phyloP scores from a whole-genome alignment of 2,113 vertebrate genomes.

The Phoxinus phoxinus region DNA sequence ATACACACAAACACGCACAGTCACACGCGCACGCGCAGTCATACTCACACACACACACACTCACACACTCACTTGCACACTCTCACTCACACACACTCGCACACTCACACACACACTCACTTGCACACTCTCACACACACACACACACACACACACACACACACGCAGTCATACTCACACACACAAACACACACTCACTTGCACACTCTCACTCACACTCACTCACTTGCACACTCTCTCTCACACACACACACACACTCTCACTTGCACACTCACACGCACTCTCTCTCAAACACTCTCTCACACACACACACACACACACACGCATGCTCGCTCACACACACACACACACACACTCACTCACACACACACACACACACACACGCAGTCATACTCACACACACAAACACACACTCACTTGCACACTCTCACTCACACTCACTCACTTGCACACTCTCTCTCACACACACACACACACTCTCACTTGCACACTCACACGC shows the following conservation, averaged over 20 bases:
- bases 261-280: slow-evolving; percentile 14
- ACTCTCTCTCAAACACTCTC: too few species aligned
- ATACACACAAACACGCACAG: slow-evolving; percentile 3
- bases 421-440: not conserved
- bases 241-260: too few species aligned
- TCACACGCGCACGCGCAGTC: not conserved
- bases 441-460: too few species aligned
- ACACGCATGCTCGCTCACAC: too few species aligned
- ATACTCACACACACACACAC: slow-evolving; percentile 11
- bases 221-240: too few species aligned
- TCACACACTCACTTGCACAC: too few species aligned
- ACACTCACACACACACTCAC: not conserved
- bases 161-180: too few species aligned
- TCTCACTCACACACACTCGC: slow-evolving; percentile 20
- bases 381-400: too few species aligned
- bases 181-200: not conserved
- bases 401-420: too few species aligned
- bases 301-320: not conserved
- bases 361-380: not conserved
- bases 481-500: slow-evolving; percentile 11
- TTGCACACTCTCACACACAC: not conserved
- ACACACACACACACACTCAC: not conserved
- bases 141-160: slow-evolving; percentile 32
- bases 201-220: slow-evolving; percentile 1
- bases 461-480: not conserved